Percentiles rank a stretch among this genome's conserved stretches.
Evolutionary conservation across 2,888 invertebrate species (phyloP).

Genomic region (Clusia tigrina): DNA sequence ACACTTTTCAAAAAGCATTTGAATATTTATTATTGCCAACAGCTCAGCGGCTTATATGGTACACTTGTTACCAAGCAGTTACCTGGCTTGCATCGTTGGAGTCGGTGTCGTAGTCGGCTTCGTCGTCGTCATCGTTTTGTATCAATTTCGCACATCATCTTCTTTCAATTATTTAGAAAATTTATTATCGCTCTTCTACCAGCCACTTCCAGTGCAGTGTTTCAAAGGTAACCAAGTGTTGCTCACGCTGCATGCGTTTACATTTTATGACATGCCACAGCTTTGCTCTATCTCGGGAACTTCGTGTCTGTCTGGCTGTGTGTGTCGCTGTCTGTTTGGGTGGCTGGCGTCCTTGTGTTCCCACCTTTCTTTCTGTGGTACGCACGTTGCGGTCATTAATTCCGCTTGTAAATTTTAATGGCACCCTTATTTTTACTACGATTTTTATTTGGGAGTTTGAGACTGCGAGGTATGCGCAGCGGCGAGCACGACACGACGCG

Average conservation of each 20-base stretch:
- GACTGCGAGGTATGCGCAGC: too few relatives aligned
- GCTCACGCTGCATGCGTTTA: background rate
- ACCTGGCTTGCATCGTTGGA: too few relatives aligned
- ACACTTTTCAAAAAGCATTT: too few relatives aligned
- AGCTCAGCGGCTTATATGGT: too few relatives aligned
- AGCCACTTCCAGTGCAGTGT: slow-evolving; percentile 22
- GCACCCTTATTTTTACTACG: background rate
- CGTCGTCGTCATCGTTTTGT: too few relatives aligned
- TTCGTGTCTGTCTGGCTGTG: background rate
- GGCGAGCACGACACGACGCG: too few relatives aligned
- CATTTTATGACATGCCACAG: background rate
- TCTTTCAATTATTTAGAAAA: slow-evolving; percentile 13
- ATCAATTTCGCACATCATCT: slow-evolving; percentile 13
- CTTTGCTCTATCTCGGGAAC: too few relatives aligned
- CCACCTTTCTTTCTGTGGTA: background rate
- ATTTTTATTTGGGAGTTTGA: too few relatives aligned
- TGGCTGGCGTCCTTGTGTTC: background rate
- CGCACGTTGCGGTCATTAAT: slow-evolving; percentile 2
- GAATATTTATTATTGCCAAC: too few relatives aligned
- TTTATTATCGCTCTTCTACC: too few relatives aligned
- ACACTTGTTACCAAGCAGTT: too few relatives aligned
- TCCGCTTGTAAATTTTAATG: slow-evolving; percentile 8
- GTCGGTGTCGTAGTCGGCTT: too few relatives aligned
- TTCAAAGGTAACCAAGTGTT: background rate
- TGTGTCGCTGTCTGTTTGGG: background rate